These are phyloP conservation scores for Carollia perspicillata DNA, from an alignment of 2,113 vertebrate species.

Conservation along the genomic window DNA sequence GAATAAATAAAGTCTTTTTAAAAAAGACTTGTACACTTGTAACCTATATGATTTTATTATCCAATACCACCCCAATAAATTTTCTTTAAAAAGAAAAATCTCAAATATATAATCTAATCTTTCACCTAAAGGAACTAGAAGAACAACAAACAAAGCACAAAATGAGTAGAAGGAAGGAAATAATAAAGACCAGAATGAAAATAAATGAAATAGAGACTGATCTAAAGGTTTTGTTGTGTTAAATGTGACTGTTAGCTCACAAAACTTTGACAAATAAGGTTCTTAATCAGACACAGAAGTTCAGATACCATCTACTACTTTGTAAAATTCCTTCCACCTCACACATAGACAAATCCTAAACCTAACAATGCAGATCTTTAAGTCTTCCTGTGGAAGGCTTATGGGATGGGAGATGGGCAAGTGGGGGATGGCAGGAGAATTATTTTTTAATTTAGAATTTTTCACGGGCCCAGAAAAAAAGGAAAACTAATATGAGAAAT, in stretches of 20 bases:
- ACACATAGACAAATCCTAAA: neutral
- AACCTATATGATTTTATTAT: no score
- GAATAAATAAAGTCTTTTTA: no score
- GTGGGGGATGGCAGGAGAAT: fast-evolving
- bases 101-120: no score
- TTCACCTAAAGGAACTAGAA: no score
- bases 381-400: neutral
- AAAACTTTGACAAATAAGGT: neutral
- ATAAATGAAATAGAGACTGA: no score
- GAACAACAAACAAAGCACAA: no score
- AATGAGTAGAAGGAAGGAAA: no score
- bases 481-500: neutral
- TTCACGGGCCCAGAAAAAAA: neutral
- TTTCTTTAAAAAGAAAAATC: no score
- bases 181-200: no score
- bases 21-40: no score
- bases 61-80: no score
- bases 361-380: neutral
- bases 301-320: neutral
- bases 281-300: neutral
- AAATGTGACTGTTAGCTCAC: neutral
- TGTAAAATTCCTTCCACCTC: neutral
- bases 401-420: fast-evolving
- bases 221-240: neutral
- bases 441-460: neutral